Conservation (phyloP, 2,888 invertebrate genomes). For the Thelaira solivaga region DNA sequence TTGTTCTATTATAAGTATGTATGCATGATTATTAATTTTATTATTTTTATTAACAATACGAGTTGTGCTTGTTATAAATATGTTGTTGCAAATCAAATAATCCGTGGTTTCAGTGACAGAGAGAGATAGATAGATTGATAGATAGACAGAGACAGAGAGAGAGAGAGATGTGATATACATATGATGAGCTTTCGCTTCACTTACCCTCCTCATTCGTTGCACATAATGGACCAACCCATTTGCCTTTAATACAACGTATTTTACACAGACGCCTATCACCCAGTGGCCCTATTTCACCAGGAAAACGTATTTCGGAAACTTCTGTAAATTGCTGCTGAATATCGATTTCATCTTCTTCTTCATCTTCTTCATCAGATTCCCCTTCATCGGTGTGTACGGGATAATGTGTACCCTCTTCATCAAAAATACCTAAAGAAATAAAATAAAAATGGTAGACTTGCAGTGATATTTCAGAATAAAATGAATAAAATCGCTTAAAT, state of each 20-base stretch:
- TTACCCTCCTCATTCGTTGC: slow-evolving; percentile 84
- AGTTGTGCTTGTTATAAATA: slow-evolving; percentile 6
- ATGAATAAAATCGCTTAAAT: too few relatives aligned
- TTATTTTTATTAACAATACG: neutral
- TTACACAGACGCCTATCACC: slow-evolving; percentile 87
- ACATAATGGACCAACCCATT: slow-evolving; percentile 91
- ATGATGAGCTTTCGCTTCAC: slow-evolving; percentile 65
- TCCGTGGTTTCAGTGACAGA: slow-evolving; percentile 31
- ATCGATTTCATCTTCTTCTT: slow-evolving; percentile 75
- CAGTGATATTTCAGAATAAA: too few relatives aligned
- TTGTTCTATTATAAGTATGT: neutral
- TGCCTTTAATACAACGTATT: slow-evolving; percentile 89
- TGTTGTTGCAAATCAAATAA: slow-evolving; percentile 39
- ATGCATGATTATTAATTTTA: too few relatives aligned
- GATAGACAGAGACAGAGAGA: slow-evolving; percentile 13
- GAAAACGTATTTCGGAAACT: slow-evolving; percentile 80
- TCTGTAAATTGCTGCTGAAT: slow-evolving; percentile 76
- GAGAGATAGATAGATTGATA: neutral
- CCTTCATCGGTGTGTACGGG: slow-evolving; percentile 74
- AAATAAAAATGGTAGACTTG: too few relatives aligned
- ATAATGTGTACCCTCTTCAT: slow-evolving; percentile 75
- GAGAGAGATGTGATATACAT: slow-evolving; percentile 42
- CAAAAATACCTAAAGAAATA: slow-evolving; percentile 69
- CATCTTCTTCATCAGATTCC: slow-evolving; percentile 75
- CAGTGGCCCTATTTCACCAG: slow-evolving; percentile 86